phyloP scores from a whole-genome alignment of 2,113 vertebrate genomes.

The Nerophis lumbriciformis region DNA sequence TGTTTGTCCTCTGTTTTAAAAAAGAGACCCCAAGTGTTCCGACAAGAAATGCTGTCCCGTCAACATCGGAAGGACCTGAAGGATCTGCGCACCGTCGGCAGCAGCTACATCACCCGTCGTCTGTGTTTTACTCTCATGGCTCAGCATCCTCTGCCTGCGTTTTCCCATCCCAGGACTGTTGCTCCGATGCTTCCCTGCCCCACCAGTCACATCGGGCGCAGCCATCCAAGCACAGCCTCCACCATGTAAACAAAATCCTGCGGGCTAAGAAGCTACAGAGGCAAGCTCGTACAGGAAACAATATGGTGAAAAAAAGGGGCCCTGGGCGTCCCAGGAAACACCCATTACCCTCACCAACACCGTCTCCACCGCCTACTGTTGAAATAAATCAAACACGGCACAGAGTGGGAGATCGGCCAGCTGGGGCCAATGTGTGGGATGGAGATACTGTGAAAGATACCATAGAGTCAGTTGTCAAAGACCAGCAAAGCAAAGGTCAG shows the following conservation, averaged over 20 bases:
- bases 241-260: slow-evolving; percentile 98
- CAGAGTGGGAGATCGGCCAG: slow-evolving; percentile 33
- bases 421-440: slow-evolving; percentile 61
- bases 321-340: slow-evolving; percentile 91
- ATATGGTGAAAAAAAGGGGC: slow-evolving; percentile 89
- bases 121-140: slow-evolving; percentile 61
- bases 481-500: slow-evolving; percentile 61
- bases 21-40: slow-evolving; percentile 60
- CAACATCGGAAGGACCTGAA: slow-evolving; percentile 56
- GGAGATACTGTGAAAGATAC: slow-evolving; percentile 85
- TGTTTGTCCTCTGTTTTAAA: not conserved
- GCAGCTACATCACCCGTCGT: slow-evolving; percentile 61
- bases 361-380: slow-evolving; percentile 58
- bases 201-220: slow-evolving; percentile 64
- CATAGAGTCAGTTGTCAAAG: slow-evolving; percentile 91
- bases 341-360: slow-evolving; percentile 73
- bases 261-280: slow-evolving; percentile 96
- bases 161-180: slow-evolving; percentile 55
- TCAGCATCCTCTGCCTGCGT: slow-evolving; percentile 48
- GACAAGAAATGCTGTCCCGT: slow-evolving; percentile 52
- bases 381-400: slow-evolving; percentile 44
- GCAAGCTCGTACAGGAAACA: slow-evolving; percentile 98
- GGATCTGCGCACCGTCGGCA: slow-evolving; percentile 51
- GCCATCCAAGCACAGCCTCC: slow-evolving; percentile 92
- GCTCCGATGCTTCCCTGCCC: slow-evolving; percentile 54